A percentile compares a stretch with the other conserved stretches of the same genome.
Evolutionary conservation across 2,113 vertebrate genomes (phyloP).

Genomic region (Cyrtonyx montezumae): DNA sequence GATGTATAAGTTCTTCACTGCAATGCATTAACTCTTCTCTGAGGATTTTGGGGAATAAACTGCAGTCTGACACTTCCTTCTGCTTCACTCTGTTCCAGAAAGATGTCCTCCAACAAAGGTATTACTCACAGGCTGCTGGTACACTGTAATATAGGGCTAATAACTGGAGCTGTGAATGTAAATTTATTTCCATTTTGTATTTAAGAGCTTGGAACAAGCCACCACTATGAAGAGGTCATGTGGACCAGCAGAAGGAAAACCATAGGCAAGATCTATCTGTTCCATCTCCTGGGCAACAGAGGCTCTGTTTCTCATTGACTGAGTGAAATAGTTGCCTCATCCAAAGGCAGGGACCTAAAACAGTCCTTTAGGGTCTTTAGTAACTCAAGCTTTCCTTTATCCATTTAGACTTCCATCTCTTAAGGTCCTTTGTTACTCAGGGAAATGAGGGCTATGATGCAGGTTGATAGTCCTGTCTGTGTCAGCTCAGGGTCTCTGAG

Average conservation of each 20-base stretch:
- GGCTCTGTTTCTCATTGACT: background rate
- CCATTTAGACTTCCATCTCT: background rate
- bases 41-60: background rate
- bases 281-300: background rate
- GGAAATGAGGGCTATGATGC: accelerated
- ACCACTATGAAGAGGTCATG: background rate
- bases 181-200: background rate
- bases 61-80: background rate
- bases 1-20: background rate
- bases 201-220: background rate
- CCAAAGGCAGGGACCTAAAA: background rate
- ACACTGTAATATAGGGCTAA: background rate
- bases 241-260: background rate
- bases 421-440: background rate
- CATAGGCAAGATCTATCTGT: background rate
- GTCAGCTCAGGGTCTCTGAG: background rate
- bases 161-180: background rate
- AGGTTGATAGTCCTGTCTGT: accelerated
- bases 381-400: background rate
- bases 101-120: background rate
- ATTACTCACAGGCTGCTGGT: background rate
- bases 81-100: background rate
- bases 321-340: background rate
- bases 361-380: background rate
- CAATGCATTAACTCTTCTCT: background rate